These are phyloP conservation scores for Drosophila atroscutellata DNA, from an alignment of 2,888 invertebrate species.

Conservation along the genomic window DNA sequence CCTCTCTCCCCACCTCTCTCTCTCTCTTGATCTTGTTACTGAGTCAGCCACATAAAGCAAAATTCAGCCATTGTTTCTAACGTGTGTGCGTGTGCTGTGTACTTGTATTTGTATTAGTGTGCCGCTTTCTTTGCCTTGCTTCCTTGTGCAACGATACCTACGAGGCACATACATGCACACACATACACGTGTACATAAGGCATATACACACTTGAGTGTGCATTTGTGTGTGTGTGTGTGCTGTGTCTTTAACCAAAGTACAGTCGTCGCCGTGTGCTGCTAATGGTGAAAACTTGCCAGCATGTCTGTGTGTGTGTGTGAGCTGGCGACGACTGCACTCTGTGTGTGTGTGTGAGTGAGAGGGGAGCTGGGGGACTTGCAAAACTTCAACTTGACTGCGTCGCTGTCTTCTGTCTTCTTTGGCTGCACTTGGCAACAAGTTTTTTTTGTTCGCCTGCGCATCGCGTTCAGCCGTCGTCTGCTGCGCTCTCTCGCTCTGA, in stretches of 20 bases:
- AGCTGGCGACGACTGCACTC: conserved; percentile 32
- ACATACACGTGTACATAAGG: conserved; percentile 43
- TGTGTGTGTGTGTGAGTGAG: conserved; percentile 10
- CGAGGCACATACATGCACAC: conserved; percentile 11
- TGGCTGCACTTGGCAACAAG: conserved; percentile 75
- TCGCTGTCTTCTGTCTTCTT: conserved; percentile 21
- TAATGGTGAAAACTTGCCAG: conserved; percentile 76
- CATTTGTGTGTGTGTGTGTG: conserved; percentile 31
- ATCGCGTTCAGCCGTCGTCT: conserved; percentile 39
- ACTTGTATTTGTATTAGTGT: conserved; percentile 22
- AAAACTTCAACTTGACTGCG: conserved; percentile 62
- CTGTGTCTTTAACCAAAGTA: conserved; percentile 62
- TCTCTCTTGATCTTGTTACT: conserved; percentile 14
- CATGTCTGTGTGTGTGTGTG: conserved; percentile 22
- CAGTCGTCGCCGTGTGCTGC: conserved; percentile 67
- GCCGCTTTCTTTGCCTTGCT: conserved; percentile 60
- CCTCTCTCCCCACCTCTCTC: conserved; percentile 2
- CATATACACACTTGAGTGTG: conserved; percentile 10
- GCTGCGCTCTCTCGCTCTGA: conserved; percentile 45
- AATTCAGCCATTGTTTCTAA: conserved; percentile 61
- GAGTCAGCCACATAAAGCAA: conserved; percentile 57
- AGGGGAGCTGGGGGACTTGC: conserved; percentile 1
- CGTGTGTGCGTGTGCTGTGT: conserved; percentile 11
- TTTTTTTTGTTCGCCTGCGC: conserved; percentile 39
- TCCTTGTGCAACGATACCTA: conserved; percentile 61